Percentiles rank a stretch among this genome's conserved stretches.
phyloP scores from a whole-genome alignment of 2,888 invertebrate genomes.

The Drosophila infuscata region DNA sequence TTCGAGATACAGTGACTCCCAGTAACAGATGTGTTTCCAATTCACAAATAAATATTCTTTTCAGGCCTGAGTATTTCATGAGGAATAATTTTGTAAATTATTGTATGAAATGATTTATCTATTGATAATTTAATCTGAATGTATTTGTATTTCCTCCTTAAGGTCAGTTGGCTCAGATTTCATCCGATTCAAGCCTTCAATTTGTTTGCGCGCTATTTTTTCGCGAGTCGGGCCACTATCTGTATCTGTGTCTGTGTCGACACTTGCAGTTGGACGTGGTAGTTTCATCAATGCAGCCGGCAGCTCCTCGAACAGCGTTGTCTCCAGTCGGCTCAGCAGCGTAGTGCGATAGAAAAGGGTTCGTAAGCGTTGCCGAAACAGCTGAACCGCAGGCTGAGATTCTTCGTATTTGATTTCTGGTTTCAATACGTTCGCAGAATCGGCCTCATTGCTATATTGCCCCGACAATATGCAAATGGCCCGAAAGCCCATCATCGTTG shows the following conservation, averaged over 20 bases:
- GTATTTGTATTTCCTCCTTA: slow-evolving; percentile 3
- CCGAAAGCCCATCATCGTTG: slow-evolving; percentile 81
- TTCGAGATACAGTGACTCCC: neutral
- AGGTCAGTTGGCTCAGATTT: slow-evolving; percentile 8
- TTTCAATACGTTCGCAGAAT: neutral
- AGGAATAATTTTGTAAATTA: neutral
- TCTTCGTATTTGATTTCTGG: slow-evolving; percentile 20
- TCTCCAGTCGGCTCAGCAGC: slow-evolving; percentile 77
- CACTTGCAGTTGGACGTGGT: slow-evolving; percentile 23
- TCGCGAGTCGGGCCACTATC: neutral
- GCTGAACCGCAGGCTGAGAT: slow-evolving; percentile 51
- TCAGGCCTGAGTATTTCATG: neutral
- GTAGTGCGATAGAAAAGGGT: slow-evolving; percentile 78
- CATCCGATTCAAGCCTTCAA: slow-evolving; percentile 2
- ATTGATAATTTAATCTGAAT: neutral
- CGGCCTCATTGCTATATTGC: slow-evolving; percentile 37
- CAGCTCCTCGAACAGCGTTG: slow-evolving; percentile 88
- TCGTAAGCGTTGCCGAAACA: slow-evolving; percentile 77
- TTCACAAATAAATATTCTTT: neutral
- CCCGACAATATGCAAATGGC: slow-evolving; percentile 76
- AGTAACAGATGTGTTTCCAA: neutral
- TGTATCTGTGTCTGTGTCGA: no score
- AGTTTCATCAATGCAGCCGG: slow-evolving; percentile 85
- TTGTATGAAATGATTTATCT: neutral
- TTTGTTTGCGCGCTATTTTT: slow-evolving; percentile 22